These are phyloP conservation scores for Chymomyza costata DNA, from an alignment of 1,140 invertebrate species.

Conservation along the genomic window DNA sequence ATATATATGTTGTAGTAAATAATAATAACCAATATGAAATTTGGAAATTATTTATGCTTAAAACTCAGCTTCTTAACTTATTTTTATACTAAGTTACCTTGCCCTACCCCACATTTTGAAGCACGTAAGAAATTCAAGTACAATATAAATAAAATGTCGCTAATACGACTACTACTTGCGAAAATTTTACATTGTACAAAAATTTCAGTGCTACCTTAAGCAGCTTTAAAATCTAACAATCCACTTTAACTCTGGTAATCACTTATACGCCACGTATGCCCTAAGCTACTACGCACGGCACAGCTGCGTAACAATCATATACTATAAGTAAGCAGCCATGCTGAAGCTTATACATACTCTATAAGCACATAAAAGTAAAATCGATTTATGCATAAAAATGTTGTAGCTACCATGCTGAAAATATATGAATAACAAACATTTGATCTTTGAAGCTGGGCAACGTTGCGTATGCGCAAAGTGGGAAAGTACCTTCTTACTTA, in stretches of 20 bases:
- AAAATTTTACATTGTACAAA: neutral
- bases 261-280: conserved; percentile 54
- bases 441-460: conserved; percentile 22
- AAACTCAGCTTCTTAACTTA: too few species aligned
- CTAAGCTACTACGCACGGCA: conserved; percentile 23
- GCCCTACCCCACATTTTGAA: too few species aligned
- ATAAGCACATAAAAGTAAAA: conserved; percentile 43
- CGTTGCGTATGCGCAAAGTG: too few species aligned
- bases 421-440: conserved; percentile 63
- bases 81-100: too few species aligned
- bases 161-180: conserved; percentile 35
- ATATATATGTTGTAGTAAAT: too few species aligned
- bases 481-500: conserved; percentile 23
- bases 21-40: too few species aligned
- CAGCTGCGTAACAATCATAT: conserved; percentile 54
- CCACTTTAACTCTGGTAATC: conserved; percentile 24
- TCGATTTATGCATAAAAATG: conserved; percentile 67
- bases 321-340: too few species aligned
- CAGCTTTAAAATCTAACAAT: too few species aligned
- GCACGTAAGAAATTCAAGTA: neutral
- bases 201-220: neutral
- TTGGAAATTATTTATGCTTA: too few species aligned
- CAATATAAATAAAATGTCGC: neutral
- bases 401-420: conserved; percentile 29
- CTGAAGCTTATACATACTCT: conserved; percentile 4